Evolutionary conservation across 2,888 invertebrate species (phyloP).

Genomic region (Polyommatus icarus): DNA sequence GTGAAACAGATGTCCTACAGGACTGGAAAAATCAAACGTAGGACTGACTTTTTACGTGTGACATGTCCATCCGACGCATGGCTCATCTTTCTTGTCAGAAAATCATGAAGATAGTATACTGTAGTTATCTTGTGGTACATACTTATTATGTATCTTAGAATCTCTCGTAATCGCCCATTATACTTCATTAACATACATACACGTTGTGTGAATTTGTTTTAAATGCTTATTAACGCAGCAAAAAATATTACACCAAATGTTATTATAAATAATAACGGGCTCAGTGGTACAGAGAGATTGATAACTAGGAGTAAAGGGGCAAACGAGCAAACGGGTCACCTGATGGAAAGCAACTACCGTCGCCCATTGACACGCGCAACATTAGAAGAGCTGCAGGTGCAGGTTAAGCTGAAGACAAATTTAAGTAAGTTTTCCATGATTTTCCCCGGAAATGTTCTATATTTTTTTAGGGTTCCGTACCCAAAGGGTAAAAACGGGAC

Average conservation of each 20-base stretch:
- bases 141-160: constrained; percentile 20
- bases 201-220: constrained; percentile 3
- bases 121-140: neutral
- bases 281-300: neutral
- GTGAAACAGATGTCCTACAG: neutral
- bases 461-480: too few species aligned
- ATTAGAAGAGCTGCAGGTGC: too few species aligned
- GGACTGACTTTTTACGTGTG: neutral
- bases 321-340: too few species aligned
- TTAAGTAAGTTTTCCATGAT: neutral
- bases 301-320: neutral
- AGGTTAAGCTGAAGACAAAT: neutral
- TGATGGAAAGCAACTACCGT: too few species aligned
- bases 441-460: neutral
- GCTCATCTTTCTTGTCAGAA: neutral
- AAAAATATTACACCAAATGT: constrained; percentile 7
- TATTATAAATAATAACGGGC: neutral
- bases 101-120: neutral
- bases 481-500: too few species aligned
- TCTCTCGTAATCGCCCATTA: constrained; percentile 24
- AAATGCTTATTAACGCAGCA: constrained; percentile 12
- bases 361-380: too few species aligned
- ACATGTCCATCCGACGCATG: neutral
- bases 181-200: constrained; percentile 22
- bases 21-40: too few species aligned